phyloP scores from a whole-genome alignment of 1,140 invertebrate species.

The Neotoxoptera formosana region DNA sequence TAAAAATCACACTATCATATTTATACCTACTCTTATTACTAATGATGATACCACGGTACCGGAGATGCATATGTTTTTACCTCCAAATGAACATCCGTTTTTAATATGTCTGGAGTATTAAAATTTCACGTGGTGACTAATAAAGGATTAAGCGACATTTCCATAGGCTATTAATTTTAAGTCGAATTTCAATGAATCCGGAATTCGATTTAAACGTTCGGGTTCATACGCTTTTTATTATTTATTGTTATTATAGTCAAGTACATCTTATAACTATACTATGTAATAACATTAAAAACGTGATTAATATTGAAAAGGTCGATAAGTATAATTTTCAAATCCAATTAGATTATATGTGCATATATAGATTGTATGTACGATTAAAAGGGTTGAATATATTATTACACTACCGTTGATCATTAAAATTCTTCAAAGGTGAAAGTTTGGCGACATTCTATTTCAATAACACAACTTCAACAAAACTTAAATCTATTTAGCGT shows the following conservation, averaged over 20 bases:
- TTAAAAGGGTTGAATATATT: slow-evolving; percentile 25
- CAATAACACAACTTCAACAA: background rate
- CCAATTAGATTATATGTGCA: background rate
- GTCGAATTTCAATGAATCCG: background rate
- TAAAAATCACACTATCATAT: no score
- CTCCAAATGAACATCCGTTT: no score
- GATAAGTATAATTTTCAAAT: slow-evolving; percentile 21
- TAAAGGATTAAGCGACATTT: background rate
- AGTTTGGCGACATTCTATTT: background rate
- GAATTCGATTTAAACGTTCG: background rate
- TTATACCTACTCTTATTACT: no score
- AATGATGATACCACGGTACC: no score
- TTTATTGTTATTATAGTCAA: background rate
- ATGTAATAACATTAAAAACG: background rate
- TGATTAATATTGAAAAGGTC: background rate
- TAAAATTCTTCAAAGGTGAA: background rate
- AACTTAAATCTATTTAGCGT: background rate
- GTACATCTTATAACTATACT: background rate
- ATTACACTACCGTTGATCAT: background rate
- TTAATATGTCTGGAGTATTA: no score
- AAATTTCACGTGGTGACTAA: no score
- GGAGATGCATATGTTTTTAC: no score
- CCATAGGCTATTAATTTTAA: background rate
- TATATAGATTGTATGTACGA: background rate
- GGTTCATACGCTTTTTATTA: background rate